These are phyloP conservation scores for Pseudochaenichthys georgianus DNA, from an alignment of 2,797 vertebrate genomes.

Conservation along the genomic window DNA sequence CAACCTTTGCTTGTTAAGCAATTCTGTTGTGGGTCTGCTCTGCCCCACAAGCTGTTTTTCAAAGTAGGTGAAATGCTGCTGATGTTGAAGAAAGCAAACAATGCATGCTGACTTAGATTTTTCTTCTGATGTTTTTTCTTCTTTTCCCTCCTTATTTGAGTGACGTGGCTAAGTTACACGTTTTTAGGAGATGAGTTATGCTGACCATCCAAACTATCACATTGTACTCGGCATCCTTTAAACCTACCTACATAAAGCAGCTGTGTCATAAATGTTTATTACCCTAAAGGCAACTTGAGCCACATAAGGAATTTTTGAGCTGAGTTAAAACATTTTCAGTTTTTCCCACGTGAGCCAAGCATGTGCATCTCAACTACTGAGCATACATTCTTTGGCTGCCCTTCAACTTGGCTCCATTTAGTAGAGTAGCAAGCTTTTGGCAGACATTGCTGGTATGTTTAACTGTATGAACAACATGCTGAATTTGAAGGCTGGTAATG, in stretches of 20 bases:
- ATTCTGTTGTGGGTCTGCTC: conserved; percentile 62
- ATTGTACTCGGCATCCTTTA: conserved; percentile 33
- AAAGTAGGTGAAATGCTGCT: conserved; percentile 77
- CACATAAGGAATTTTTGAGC: conserved; percentile 54
- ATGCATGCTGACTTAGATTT: conserved; percentile 66
- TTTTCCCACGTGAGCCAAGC: conserved; percentile 65
- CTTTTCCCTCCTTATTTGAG: conserved; percentile 4
- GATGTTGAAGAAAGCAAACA: conserved; percentile 76
- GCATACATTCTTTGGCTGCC: conserved; percentile 80
- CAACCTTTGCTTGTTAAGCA: conserved; percentile 79
- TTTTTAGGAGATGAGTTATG: conserved; percentile 15
- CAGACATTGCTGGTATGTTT: conserved; percentile 52
- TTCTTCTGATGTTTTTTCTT: conserved; percentile 26
- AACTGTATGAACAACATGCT: conserved; percentile 48
- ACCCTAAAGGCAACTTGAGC: conserved; percentile 35
- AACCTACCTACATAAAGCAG: conserved; percentile 21
- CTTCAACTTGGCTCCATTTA: conserved; percentile 71
- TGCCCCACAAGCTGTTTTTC: conserved; percentile 76
- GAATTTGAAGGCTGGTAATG: conserved; percentile 34
- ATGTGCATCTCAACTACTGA: conserved; percentile 69
- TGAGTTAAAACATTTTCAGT: conserved; percentile 62
- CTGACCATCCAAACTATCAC: conserved; percentile 25
- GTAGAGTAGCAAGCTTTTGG: conserved; percentile 67
- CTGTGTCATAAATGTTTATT: conserved; percentile 51
- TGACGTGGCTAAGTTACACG: conserved; percentile 30